Evolutionary conservation across 2,888 invertebrate genomes (phyloP), one percentile per base, ranked within the genome.

Genomic region (Thalpophila matura): DNA sequence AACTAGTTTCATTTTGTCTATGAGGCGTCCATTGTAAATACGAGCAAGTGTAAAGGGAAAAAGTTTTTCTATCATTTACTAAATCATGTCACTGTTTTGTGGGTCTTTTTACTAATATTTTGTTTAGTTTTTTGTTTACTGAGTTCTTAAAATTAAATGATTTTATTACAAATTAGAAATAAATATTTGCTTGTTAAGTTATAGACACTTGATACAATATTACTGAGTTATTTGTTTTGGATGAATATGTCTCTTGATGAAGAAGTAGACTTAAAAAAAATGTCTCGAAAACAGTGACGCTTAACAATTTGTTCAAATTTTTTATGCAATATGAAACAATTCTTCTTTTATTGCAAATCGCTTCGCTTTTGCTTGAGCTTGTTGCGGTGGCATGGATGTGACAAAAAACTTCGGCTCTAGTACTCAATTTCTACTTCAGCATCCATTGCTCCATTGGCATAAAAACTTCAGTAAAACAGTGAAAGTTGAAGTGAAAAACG

Each of bases 331-430:
- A 64, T 77, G 68, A 72, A 72, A 75, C 71, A 66, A 55, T 67
- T 69, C 65, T 80, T 73, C 64, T 75, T 68, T 77, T 73, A 82
- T 83, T 85, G 82, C 87, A 85, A 86, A 90, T 89, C 81, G 94
- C 94, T 94, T 94, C 85, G 94, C 94, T 94, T 92, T 83, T 94
- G 94, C 94, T 94, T 94, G 86, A 90, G 93, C 93, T 94, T 93
- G 75, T 86, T 86, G 84, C 85, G 87, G 89, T 90, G 89, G 86
- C 84, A 81, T 89, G 92, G 83, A 89, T 88, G 87, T 84, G 86
- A 86, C 82, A 33, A 68, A 57, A 61, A 35, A 56, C 47, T 53
- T 37, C 24, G 29, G 42, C 29, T 50, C 55, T 58, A 62, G 63
- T 56, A 76, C 31, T 43, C 63, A 76, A 62, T 61, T 29, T 43